phyloP scores from a whole-genome alignment of 2,797 vertebrate genomes.

The Sebastolobus altivelis region DNA sequence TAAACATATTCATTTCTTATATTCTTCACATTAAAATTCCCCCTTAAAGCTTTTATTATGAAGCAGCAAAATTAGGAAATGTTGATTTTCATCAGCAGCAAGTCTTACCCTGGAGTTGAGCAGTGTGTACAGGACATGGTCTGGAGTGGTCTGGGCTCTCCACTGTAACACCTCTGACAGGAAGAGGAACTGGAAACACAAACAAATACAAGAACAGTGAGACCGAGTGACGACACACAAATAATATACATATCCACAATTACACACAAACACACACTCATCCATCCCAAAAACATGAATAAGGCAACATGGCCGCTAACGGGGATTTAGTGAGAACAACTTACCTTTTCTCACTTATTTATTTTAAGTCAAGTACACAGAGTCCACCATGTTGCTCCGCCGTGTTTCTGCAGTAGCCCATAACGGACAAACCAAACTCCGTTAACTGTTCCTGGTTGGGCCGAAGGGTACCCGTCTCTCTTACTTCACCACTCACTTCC shows the following conservation, averaged over 20 bases:
- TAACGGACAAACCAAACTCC: no score
- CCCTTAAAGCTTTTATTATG: no score
- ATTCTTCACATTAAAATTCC: no score
- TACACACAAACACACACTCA: not conserved
- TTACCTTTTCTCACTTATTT: not conserved
- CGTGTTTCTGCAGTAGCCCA: no score
- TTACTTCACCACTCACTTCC: no score
- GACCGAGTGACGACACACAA: not conserved
- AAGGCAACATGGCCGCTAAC: not conserved
- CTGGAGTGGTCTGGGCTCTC: slow-evolving; percentile 97
- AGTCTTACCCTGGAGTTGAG: slow-evolving; percentile 93
- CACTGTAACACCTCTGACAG: slow-evolving; percentile 97
- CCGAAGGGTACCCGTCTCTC: no score
- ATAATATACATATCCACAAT: not conserved
- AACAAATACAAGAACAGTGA: slow-evolving; percentile 9
- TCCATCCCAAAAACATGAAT: not conserved
- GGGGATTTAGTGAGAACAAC: not conserved
- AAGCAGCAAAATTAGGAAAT: no score
- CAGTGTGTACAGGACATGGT: slow-evolving; percentile 95
- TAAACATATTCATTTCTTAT: no score
- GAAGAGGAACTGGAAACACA: slow-evolving; percentile 92
- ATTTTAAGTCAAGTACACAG: not conserved
- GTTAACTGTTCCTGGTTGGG: no score
- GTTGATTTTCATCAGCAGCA: no score
- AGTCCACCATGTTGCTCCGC: no score